Evolutionary conservation across 2,797 vertebrate species (phyloP), one percentile per base, ranked within the genome.

Genomic region (Sebastiscus tertius): DNA sequence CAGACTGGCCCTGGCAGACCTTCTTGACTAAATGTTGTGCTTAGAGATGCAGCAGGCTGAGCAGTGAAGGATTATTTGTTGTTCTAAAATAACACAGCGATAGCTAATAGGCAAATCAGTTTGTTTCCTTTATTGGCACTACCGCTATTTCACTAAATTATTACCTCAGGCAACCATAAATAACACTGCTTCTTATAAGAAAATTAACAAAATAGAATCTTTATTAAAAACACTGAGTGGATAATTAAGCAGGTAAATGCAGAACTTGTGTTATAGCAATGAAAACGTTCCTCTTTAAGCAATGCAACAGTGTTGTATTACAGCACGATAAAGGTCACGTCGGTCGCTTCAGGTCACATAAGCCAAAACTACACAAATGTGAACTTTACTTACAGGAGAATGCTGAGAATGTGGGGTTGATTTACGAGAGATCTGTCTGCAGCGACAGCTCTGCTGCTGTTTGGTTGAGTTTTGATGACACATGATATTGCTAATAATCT

Each of bases 201-300:
- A 90, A 90, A 87, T 82, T 85, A 81, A 81, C 87, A 93, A 94
- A 94, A 94, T 90, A 89, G n/a, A 86, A 80, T 85, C 86, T 94
- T 94, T 93, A 93, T 92, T 93, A 91, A 87, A 92, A 93, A 91
- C 75, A 87, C 54, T 31, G 49, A 76, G 72, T 81, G 72, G 73
- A 88, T 72, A 67, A 26, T 80, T 59, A 73, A 84, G 83, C 66
- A 79, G 69, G 72, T 79, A 77, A 83, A 82, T 76, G 70, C 31
- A 87, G 56, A 56, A 55, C 16, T 20, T 78, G 72, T 62, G 64
- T 55, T 22, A 72, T 20, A 33, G 58, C 80, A 80, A 73, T 67
- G 52, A 73, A 80, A 80, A 18, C 20, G 0, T 54, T 39, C 56
- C 66, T 52, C 24, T 72, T 79, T 20, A 72, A 33, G 60, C 64